Conservation (phyloP, 2,888 invertebrate genomes). For the Hemaris fuciformis region DNA sequence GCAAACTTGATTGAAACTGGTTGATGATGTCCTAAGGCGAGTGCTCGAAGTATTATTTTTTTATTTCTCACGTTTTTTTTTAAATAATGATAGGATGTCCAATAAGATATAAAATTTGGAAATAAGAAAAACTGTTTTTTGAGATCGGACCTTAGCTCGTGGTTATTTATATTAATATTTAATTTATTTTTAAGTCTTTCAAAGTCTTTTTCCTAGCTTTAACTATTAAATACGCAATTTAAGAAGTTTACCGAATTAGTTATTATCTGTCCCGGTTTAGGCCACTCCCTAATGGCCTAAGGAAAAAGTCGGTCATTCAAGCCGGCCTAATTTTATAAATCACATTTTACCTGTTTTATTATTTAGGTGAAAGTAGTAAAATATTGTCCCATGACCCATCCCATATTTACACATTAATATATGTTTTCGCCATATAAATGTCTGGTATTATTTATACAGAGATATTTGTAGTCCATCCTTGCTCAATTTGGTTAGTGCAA, state of each 20-base stretch:
- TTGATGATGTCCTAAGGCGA: neutral
- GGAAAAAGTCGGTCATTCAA: slow-evolving; percentile 26
- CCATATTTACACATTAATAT: neutral
- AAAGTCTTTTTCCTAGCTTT: too few relatives aligned
- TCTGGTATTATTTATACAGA: too few relatives aligned
- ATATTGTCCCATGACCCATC: neutral
- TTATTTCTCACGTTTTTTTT: neutral
- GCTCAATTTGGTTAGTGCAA: too few relatives aligned
- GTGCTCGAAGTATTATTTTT: neutral
- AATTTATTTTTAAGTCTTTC: neutral
- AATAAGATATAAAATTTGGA: neutral
- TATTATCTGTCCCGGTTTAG: neutral
- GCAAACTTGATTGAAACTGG: slow-evolving; percentile 8
- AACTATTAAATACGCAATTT: too few relatives aligned
- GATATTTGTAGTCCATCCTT: too few relatives aligned
- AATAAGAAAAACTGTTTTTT: neutral
- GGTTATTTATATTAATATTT: too few relatives aligned
- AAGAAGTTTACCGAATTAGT: neutral
- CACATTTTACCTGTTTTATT: neutral
- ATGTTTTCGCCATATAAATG: too few relatives aligned
- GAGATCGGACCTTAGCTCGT: too few relatives aligned
- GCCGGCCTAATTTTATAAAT: slow-evolving; percentile 23
- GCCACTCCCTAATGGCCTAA: slow-evolving; percentile 20
- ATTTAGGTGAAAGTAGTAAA: slow-evolving; percentile 9
- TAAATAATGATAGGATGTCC: neutral